phyloP scores from a whole-genome alignment of 2,113 vertebrate genomes.

The Sinocyclocheilus anshuiensis region DNA sequence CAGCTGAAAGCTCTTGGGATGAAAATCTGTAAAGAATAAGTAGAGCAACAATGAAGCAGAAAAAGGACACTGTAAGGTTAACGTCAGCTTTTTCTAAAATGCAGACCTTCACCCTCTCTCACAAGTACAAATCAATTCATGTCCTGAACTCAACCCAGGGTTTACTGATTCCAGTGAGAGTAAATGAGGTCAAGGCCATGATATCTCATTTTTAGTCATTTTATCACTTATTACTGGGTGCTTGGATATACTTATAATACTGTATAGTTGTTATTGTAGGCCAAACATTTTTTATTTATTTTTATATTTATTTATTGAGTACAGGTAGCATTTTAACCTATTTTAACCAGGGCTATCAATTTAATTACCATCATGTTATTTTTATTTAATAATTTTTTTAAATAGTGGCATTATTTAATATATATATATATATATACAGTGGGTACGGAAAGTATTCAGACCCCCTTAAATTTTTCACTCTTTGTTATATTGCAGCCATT shows the following conservation, averaged over 20 bases:
- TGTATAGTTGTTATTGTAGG: background rate
- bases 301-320: too few species aligned
- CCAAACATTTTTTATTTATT: background rate
- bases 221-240: background rate
- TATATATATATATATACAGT: too few species aligned
- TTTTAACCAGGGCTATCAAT: too few species aligned
- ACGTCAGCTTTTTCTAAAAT: slow-evolving; percentile 16
- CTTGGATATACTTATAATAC: background rate
- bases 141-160: slow-evolving; percentile 35
- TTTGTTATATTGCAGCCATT: too few species aligned
- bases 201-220: background rate
- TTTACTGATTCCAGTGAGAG: slow-evolving; percentile 64
- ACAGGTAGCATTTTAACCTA: too few species aligned
- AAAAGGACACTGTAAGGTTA: slow-evolving; percentile 48
- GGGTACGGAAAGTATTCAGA: too few species aligned
- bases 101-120: slow-evolving; percentile 2
- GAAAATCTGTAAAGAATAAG: slow-evolving; percentile 54
- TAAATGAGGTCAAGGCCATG: slow-evolving; percentile 49
- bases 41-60: slow-evolving; percentile 53
- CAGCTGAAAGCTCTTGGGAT: slow-evolving; percentile 56
- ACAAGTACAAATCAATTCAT: slow-evolving; percentile 42
- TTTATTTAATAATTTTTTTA: too few species aligned
- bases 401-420: too few species aligned
- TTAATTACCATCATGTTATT: too few species aligned
- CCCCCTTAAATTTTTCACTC: too few species aligned